Base-by-base conservation (phyloP, 2,113 vertebrate genomes). In the Phyllostomus discolor region DNA sequence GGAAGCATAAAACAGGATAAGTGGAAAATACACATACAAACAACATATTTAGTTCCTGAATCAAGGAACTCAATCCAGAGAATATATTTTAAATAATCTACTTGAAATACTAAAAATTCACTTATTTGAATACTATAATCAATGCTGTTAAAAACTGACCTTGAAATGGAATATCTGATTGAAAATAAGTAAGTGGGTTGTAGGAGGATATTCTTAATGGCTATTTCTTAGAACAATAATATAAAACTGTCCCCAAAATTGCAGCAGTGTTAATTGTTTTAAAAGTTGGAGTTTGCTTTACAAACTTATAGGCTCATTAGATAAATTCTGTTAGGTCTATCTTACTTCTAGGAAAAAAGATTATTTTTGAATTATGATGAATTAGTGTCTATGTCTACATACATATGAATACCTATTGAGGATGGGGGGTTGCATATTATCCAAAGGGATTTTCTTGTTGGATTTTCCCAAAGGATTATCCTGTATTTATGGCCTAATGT, bases 1-100 rank as follows among this genome's bases (percentile, higher is more conserved):
- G 90, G 48, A 93, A 96, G 38, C 64, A 93, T 82, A n/a, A 91
- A 96, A 97, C 26, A 72, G 33, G 73, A 95, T 78, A 82, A 95
- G 80, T 92, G 67, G 38, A 78, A 98, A 91, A 66, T 35, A 64
- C 10, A 67, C 9, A 78, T 1, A 67, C 46, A 48, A 5, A 57
- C 5, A 10, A 91, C 41, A 48, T 16, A 22, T 31, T 96, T 94
- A 92, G 16, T 0, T 94, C 97, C 72, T 89, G 91, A 22, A 41
- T 11, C 6, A 92, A 43, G 0, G 52, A 91, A 38, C 73, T 80
- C 8, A 28, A 2, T 4, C 0, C 0, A 86, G 17, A 6, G 76
- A 28, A 38, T 85, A 4, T 43, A 89, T 67, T 87, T 96, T 92
- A 70, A 95, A 83, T 81, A 86, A 78, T 82, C 91, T 12, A 0